phyloP scores from a whole-genome alignment of 2,888 invertebrate species.

The Hydrotaea cyrtoneurina region DNA sequence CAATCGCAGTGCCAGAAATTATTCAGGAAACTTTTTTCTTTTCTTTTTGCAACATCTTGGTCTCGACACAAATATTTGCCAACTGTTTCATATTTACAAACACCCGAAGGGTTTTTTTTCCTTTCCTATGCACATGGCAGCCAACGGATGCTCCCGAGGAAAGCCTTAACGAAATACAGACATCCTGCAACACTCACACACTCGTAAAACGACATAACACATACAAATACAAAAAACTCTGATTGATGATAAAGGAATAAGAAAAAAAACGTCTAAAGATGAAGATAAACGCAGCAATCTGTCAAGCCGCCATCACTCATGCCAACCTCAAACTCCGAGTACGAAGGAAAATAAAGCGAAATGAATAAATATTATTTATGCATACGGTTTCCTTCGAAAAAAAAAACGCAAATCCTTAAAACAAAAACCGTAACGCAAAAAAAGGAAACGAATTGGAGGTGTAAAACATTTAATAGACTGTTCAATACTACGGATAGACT shows the following conservation, averaged over 20 bases:
- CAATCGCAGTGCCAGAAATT: background rate
- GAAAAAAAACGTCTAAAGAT: conserved; percentile 49
- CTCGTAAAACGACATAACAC: conserved; percentile 49
- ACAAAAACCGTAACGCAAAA: conserved; percentile 38
- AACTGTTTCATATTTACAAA: conserved; percentile 31
- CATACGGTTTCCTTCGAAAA: conserved; percentile 57
- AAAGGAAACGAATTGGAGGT: conserved; percentile 62
- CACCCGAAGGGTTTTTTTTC: conserved; percentile 46
- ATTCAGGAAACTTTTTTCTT: background rate
- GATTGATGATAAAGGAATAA: conserved; percentile 66
- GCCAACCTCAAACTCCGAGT: conserved; percentile 10
- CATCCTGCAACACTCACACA: conserved; percentile 54
- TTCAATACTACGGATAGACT: conserved; percentile 42
- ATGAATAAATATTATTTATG: conserved; percentile 64
- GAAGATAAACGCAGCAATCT: conserved; percentile 67
- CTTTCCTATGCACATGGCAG: conserved; percentile 48
- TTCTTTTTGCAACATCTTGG: background rate
- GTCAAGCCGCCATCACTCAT: conserved; percentile 48
- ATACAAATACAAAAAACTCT: conserved; percentile 52
- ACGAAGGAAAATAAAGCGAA: conserved; percentile 9
- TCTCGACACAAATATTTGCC: background rate
- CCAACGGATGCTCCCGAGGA: conserved; percentile 55
- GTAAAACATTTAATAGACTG: conserved; percentile 68
- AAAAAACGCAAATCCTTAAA: conserved; percentile 41
- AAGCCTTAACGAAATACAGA: conserved; percentile 44